A percentile compares a stretch with the other conserved stretches of the same genome.
Evolutionary conservation across 2,888 invertebrate species (phyloP).

Genomic region (Pasiphila rectangulata): DNA sequence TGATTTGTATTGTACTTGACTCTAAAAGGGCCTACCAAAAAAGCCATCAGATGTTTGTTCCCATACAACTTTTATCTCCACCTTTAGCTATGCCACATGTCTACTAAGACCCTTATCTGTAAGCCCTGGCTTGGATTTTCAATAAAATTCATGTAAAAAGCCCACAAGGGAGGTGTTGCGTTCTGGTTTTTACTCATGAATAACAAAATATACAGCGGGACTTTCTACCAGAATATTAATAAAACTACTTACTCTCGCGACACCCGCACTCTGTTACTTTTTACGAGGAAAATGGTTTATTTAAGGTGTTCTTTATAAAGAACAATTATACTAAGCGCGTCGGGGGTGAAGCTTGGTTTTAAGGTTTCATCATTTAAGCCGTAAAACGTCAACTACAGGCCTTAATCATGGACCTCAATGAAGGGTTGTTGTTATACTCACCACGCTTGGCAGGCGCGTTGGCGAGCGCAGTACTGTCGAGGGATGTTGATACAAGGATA

Average conservation of each 20-base stretch:
- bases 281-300: slow-evolving; percentile 22
- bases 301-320: slow-evolving; percentile 24
- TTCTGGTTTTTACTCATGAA: slow-evolving; percentile 16
- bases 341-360: slow-evolving; percentile 9
- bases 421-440: no score
- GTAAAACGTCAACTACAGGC: no score
- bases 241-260: slow-evolving; percentile 20
- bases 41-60: not conserved
- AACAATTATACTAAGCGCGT: slow-evolving; percentile 12
- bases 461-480: no score
- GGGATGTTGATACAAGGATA: no score
- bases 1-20: not conserved
- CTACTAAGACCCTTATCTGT: not conserved
- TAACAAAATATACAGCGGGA: slow-evolving; percentile 16
- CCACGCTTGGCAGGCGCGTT: no score
- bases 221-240: slow-evolving; percentile 24
- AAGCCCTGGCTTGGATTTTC: slow-evolving; percentile 3
- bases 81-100: not conserved
- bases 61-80: not conserved
- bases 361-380: no score
- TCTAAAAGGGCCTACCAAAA: not conserved
- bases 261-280: slow-evolving; percentile 18
- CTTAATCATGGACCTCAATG: no score
- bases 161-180: slow-evolving; percentile 9
- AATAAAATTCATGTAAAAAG: slow-evolving; percentile 12